Evolutionary conservation across 2,113 vertebrate genomes (phyloP).

Genomic region (Pavo muticus): DNA sequence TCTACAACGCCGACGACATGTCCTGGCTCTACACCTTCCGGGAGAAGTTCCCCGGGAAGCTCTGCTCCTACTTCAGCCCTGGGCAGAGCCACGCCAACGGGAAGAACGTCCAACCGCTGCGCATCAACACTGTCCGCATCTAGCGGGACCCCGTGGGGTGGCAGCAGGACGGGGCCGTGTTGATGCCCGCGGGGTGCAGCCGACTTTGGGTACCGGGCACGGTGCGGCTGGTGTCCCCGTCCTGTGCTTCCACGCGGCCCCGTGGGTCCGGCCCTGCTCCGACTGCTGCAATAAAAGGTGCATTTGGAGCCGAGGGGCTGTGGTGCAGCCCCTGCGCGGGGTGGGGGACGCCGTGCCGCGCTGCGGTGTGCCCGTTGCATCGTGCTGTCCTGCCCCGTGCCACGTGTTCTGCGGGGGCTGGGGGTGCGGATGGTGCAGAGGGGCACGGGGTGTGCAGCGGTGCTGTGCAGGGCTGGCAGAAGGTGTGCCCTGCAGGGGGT

Average conservation of each 20-base stretch:
- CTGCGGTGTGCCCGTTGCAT: too few species aligned
- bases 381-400: too few species aligned
- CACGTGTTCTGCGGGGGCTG: too few species aligned
- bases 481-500: too few species aligned
- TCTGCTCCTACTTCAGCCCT: slow-evolving; percentile 96
- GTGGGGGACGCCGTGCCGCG: background rate
- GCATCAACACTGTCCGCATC: slow-evolving; percentile 96
- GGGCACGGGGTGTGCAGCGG: too few species aligned
- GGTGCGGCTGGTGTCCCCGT: background rate
- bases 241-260: background rate
- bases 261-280: background rate
- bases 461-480: too few species aligned
- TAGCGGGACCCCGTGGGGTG: slow-evolving; percentile 32
- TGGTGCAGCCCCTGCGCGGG: background rate
- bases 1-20: slow-evolving; percentile 99
- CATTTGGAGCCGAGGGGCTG: slow-evolving; percentile 42
- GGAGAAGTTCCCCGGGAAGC: slow-evolving; percentile 90
- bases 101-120: slow-evolving; percentile 95
- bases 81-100: slow-evolving; percentile 98
- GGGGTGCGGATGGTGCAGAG: too few species aligned
- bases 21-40: slow-evolving; percentile 99
- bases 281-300: slow-evolving; percentile 48
- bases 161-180: background rate
- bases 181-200: background rate
- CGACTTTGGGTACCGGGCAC: background rate